A percentile compares a stretch with the other conserved stretches of the same genome.
phyloP scores from a whole-genome alignment of 35 echinoderm and acorn worm species.

The Diadema setosum region DNA sequence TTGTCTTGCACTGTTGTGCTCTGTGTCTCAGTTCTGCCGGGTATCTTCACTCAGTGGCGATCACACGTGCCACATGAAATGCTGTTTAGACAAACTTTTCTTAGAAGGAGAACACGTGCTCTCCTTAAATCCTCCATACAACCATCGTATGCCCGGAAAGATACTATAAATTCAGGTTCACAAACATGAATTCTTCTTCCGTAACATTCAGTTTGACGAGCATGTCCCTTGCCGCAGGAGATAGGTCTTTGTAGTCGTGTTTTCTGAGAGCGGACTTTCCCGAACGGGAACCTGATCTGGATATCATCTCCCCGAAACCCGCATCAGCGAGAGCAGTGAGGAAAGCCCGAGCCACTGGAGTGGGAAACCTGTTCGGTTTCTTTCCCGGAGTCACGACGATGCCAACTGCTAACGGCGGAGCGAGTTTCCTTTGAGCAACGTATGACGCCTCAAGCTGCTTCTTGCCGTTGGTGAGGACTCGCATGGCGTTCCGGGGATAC shows the following conservation, averaged over 20 bases:
- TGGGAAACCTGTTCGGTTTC: neutral
- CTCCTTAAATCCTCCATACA: no score
- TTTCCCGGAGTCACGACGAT: neutral
- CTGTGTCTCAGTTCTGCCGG: no score
- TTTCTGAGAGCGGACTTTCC: neutral
- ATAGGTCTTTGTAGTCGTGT: neutral
- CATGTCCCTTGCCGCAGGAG: neutral
- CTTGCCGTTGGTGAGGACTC: neutral
- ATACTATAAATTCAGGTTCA: no score
- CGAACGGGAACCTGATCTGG: neutral
- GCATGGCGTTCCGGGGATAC: neutral
- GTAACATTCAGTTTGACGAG: neutral
- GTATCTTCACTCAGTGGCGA: no score
- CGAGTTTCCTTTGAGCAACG: neutral
- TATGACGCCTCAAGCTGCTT: neutral
- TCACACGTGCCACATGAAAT: no score
- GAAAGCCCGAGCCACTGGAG: neutral
- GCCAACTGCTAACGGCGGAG: neutral
- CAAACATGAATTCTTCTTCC: neutral
- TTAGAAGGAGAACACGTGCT: no score
- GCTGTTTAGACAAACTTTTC: no score
- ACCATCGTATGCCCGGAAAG: no score
- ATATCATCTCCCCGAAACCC: slow-evolving; percentile 1
- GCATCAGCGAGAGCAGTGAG: slow-evolving; percentile 3
- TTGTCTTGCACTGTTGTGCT: no score